Conservation (phyloP, 2,888 invertebrate genomes). For the Neoascia interrupta region DNA sequence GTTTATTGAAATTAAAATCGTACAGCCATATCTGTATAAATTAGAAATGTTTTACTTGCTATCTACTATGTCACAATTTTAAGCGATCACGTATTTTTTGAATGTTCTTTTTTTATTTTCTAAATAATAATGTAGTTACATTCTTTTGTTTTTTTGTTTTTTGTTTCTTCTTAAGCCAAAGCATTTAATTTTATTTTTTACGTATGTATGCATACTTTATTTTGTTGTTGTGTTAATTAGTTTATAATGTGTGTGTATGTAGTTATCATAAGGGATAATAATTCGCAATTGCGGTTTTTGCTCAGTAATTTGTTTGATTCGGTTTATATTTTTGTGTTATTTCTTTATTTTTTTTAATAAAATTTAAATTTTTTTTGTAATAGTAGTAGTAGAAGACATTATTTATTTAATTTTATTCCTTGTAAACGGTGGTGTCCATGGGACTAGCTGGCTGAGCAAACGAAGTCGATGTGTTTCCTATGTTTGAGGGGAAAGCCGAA, state of each 20-base stretch:
- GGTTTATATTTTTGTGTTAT: constrained; percentile 17
- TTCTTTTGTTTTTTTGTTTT: constrained; percentile 23
- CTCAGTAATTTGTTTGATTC: constrained; percentile 22
- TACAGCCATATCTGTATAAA: constrained; percentile 68
- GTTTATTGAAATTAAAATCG: constrained; percentile 51
- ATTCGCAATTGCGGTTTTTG: constrained; percentile 58
- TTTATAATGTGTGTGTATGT: constrained; percentile 56
- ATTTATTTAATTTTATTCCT: constrained; percentile 80
- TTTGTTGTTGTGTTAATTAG: too few species aligned
- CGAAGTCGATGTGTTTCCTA: constrained; percentile 74
- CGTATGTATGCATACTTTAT: too few species aligned
- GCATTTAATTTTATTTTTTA: too few species aligned
- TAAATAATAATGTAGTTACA: constrained; percentile 57
- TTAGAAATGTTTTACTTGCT: constrained; percentile 69
- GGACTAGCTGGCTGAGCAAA: constrained; percentile 85
- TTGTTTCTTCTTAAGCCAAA: constrained; percentile 54
- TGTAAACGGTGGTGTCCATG: constrained; percentile 86
- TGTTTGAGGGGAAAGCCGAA: constrained; percentile 77
- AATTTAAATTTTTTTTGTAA: constrained; percentile 57
- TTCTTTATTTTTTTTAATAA: constrained; percentile 27
- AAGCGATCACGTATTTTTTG: constrained; percentile 65
- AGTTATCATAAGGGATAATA: constrained; percentile 58
- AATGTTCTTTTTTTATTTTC: constrained; percentile 49
- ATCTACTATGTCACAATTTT: constrained; percentile 69
- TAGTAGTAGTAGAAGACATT: constrained; percentile 56